These are phyloP conservation scores for Phyllotis vaccarum DNA, from an alignment of 2,797 vertebrate genomes.

Conservation along the genomic window DNA sequence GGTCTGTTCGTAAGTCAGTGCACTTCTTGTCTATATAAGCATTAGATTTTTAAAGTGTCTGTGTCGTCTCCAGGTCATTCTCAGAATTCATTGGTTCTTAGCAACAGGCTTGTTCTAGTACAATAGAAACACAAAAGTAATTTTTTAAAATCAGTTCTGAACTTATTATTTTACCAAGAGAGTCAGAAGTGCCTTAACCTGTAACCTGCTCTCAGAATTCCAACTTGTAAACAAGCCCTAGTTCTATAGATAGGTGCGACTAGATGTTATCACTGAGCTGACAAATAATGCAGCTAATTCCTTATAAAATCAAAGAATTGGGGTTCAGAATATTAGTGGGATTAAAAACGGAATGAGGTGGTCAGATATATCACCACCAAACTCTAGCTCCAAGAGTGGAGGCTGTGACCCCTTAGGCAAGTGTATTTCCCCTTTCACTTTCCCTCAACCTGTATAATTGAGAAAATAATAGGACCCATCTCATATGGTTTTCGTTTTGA, in stretches of 20 bases:
- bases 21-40: background rate
- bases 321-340: background rate
- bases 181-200: background rate
- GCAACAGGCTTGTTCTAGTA: background rate
- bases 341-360: background rate
- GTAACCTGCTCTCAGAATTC: background rate
- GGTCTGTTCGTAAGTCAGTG: background rate
- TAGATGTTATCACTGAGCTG: background rate
- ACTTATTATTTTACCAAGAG: slow-evolving; percentile 28
- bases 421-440: background rate
- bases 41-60: background rate
- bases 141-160: background rate
- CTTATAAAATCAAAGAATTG: background rate
- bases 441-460: background rate
- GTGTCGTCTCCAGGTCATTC: background rate
- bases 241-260: background rate
- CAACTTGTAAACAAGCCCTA: background rate
- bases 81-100: background rate
- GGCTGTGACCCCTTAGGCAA: background rate
- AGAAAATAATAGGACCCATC: background rate
- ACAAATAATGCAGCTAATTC: background rate
- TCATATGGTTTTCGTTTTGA: background rate
- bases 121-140: background rate
- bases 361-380: background rate
- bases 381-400: background rate